Evolutionary conservation across 2,888 invertebrate genomes (phyloP).

Genomic region (Xestia ashworthii): DNA sequence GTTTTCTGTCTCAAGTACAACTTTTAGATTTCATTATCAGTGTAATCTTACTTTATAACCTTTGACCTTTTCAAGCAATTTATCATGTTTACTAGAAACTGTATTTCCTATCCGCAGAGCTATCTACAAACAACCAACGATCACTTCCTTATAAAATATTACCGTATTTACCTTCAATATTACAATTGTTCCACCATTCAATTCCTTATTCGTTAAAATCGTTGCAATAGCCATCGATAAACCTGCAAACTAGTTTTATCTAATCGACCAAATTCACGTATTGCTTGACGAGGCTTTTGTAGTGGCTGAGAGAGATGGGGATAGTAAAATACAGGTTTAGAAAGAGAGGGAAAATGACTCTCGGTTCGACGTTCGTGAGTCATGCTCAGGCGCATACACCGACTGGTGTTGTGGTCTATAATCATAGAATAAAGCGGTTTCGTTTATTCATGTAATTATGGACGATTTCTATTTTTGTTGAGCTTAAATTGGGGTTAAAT

Average conservation of each 20-base stretch:
- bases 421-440: slow-evolving; percentile 56
- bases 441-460: background rate
- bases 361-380: slow-evolving; percentile 83
- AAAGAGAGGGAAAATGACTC: slow-evolving; percentile 73
- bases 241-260: slow-evolving; percentile 60
- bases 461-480: background rate
- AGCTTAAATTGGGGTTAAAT: background rate
- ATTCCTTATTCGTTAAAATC: slow-evolving; percentile 44
- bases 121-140: slow-evolving; percentile 23
- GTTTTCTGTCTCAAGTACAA: background rate
- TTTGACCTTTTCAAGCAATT: slow-evolving; percentile 15
- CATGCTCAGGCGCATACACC: slow-evolving; percentile 81
- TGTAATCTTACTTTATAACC: background rate
- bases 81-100: slow-evolving; percentile 29
- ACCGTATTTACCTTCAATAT: slow-evolving; percentile 39
- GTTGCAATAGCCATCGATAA: slow-evolving; percentile 58
- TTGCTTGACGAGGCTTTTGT: slow-evolving; percentile 66
- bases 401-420: slow-evolving; percentile 65
- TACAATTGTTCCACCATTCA: slow-evolving; percentile 44
- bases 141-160: slow-evolving; percentile 34
- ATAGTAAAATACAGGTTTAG: slow-evolving; percentile 76
- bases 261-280: slow-evolving; percentile 70
- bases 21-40: background rate
- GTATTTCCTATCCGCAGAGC: slow-evolving; percentile 5
- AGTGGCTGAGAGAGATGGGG: slow-evolving; percentile 66